These are phyloP conservation scores for Cyprinodon diabolis DNA, from an alignment of 2,797 vertebrate species.

Conservation along the genomic window DNA sequence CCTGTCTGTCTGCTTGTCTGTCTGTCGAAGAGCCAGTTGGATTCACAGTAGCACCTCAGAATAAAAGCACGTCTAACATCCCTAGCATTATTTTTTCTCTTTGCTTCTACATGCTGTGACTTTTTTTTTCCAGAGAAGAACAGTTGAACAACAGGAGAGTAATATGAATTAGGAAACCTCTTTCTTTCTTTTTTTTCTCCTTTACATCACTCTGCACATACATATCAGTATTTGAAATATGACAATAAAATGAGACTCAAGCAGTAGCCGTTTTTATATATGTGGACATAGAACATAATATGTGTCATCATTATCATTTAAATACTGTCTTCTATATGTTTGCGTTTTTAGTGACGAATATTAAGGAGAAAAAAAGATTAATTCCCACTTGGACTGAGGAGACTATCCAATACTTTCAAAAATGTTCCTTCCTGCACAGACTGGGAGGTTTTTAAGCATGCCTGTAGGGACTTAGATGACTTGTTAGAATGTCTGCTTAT, in stretches of 20 bases:
- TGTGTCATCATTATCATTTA: neutral
- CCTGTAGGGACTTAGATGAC: no score
- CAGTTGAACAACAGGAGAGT: constrained; percentile 40
- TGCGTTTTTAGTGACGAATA: neutral
- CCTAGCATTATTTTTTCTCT: constrained; percentile 4
- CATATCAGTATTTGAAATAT: constrained; percentile 35
- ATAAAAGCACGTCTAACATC: constrained; percentile 52
- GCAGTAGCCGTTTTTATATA: neutral
- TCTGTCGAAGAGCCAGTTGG: constrained; percentile 67
- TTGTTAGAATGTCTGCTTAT: no score
- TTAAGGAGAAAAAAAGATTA: no score
- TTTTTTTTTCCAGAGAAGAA: constrained; percentile 43
- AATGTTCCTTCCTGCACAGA: no score
- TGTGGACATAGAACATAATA: no score
- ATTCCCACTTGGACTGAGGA: no score
- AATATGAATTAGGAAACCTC: constrained; percentile 17
- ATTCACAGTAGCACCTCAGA: constrained; percentile 55
- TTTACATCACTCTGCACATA: constrained; percentile 31
- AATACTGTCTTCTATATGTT: neutral
- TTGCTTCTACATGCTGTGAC: constrained; percentile 49
- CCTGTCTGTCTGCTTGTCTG: constrained; percentile 56
- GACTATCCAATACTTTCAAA: no score
- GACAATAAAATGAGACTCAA: constrained; percentile 33
- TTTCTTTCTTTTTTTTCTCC: constrained; percentile 32
- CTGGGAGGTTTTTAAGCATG: no score